phyloP scores from a whole-genome alignment of 92 coral and sea anemone species.

The Palythoa grandiflora region DNA sequence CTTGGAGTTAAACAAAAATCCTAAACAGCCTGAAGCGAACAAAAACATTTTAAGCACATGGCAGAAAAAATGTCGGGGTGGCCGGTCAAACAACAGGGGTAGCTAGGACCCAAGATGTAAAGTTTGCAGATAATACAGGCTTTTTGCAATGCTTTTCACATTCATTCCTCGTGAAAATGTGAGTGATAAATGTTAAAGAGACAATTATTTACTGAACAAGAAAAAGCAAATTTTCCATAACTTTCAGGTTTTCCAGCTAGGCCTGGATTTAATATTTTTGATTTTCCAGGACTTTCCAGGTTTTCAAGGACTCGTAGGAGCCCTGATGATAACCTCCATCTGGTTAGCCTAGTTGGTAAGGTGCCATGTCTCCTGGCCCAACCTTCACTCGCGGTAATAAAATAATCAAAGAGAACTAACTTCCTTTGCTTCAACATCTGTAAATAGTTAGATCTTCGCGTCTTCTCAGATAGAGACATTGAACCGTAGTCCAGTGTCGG shows the following conservation, averaged over 20 bases:
- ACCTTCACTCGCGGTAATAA: no score
- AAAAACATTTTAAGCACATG: conserved; percentile 10
- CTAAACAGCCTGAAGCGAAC: conserved; percentile 6
- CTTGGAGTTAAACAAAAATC: background rate
- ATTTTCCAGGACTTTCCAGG: background rate
- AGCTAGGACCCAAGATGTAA: conserved; percentile 10
- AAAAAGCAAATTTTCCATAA: background rate
- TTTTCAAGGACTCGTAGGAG: background rate
- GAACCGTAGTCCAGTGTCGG: no score
- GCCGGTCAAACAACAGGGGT: background rate
- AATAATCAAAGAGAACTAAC: no score
- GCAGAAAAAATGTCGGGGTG: background rate
- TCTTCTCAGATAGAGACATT: no score
- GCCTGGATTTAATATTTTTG: background rate
- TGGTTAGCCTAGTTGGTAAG: no score
- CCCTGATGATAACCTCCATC: no score
- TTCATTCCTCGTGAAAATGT: conserved; percentile 23
- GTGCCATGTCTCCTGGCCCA: no score
- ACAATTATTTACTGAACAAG: conserved; percentile 21
- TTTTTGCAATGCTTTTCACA: conserved; percentile 13
- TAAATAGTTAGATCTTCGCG: no score
- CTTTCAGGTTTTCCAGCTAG: background rate
- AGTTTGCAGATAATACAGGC: conserved; percentile 12
- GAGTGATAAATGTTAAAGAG: background rate
- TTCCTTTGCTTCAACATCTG: no score